A percentile compares a stretch with the other conserved stretches of the same genome.
Evolutionary conservation across 2,888 invertebrate species (phyloP).

Genomic region (Aquatica leii): DNA sequence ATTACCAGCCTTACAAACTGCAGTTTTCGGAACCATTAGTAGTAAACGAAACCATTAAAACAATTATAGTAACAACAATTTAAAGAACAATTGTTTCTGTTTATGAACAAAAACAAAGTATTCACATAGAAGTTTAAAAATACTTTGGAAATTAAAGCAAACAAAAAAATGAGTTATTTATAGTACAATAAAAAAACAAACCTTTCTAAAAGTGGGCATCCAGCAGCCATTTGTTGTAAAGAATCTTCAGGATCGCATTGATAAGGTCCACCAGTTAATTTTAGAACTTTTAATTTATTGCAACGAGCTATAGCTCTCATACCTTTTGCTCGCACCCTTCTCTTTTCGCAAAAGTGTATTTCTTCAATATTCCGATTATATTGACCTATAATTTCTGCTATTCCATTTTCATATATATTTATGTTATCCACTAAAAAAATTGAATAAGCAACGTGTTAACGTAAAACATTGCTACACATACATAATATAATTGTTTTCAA

Average conservation of each 20-base stretch:
- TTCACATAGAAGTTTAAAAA: no score
- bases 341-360: slow-evolving; percentile 48
- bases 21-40: no score
- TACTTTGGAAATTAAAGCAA: no score
- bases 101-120: no score
- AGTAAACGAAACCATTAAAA: no score
- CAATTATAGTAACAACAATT: no score
- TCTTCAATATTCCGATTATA: slow-evolving; percentile 44
- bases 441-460: slow-evolving; percentile 2
- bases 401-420: slow-evolving; percentile 49
- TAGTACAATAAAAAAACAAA: no score
- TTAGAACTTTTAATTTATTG: slow-evolving; percentile 46
- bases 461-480: slow-evolving; percentile 38
- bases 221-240: slow-evolving; percentile 49
- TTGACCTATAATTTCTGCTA: slow-evolving; percentile 48
- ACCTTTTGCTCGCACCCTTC: slow-evolving; percentile 46
- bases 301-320: slow-evolving; percentile 47
- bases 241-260: slow-evolving; percentile 52
- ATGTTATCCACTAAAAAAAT: slow-evolving; percentile 46
- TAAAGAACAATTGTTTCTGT: no score
- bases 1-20: no score
- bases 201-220: slow-evolving; percentile 50
- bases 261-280: slow-evolving; percentile 44
- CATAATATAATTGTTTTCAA: slow-evolving; percentile 45
- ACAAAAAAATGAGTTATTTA: no score